phyloP scores from a whole-genome alignment of 2,113 vertebrate genomes.

The Scytalopus superciliaris region DNA sequence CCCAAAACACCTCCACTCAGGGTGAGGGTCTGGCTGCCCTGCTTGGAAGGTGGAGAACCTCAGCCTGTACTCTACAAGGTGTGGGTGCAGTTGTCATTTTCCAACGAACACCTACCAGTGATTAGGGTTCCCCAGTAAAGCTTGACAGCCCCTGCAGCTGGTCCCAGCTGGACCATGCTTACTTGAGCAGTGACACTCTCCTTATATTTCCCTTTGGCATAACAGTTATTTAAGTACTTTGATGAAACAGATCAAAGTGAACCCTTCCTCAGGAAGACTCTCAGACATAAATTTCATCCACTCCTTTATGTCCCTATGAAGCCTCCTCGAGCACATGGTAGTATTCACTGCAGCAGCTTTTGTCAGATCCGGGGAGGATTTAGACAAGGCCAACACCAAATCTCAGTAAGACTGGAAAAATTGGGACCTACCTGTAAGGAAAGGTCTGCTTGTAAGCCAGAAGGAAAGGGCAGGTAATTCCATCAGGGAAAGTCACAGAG shows the following conservation, averaged over 20 bases:
- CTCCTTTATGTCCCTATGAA: background rate
- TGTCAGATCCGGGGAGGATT: background rate
- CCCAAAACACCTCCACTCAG: rapidly evolving
- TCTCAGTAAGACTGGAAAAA: background rate
- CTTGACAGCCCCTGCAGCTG: background rate
- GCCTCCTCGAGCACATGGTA: background rate
- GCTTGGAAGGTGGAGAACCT: background rate
- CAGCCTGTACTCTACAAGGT: background rate
- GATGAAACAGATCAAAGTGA: background rate
- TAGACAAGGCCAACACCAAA: background rate
- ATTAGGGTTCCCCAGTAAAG: background rate
- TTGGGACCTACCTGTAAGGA: background rate
- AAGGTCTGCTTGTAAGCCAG: background rate
- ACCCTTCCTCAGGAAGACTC: background rate
- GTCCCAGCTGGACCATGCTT: background rate
- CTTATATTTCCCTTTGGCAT: background rate
- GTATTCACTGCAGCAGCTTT: background rate
- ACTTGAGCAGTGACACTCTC: background rate
- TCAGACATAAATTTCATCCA: background rate
- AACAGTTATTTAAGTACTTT: background rate
- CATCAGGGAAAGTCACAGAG: background rate
- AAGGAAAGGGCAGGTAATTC: background rate
- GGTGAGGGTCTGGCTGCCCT: background rate
- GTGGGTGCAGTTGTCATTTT: background rate
- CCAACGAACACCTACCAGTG: background rate